Evolutionary conservation across 1,140 invertebrate genomes (phyloP).

Genomic region (Neotoxoptera formosana): DNA sequence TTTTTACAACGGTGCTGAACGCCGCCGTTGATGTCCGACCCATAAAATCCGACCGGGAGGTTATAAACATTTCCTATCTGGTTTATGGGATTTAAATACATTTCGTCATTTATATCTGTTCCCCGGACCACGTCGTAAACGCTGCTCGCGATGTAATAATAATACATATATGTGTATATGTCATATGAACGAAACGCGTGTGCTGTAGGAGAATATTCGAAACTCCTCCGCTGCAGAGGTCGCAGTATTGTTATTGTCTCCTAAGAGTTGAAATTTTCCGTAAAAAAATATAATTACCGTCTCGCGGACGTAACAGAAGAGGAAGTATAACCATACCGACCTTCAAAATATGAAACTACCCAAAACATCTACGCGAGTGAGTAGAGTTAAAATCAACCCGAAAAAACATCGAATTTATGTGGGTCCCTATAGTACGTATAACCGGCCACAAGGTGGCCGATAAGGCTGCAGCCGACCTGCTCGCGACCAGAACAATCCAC

Average conservation of each 20-base stretch:
- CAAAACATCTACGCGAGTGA: too few species aligned
- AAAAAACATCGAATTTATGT: too few species aligned
- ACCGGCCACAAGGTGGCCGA: too few species aligned
- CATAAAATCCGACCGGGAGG: constrained; percentile 35
- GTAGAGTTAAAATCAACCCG: too few species aligned
- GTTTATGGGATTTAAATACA: constrained; percentile 51
- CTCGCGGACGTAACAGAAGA: background rate
- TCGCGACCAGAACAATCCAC: too few species aligned
- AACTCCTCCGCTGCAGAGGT: background rate
- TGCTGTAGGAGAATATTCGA: background rate
- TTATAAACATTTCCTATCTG: constrained; percentile 16
- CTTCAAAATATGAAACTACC: too few species aligned
- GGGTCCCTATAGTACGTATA: too few species aligned
- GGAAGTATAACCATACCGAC: too few species aligned
- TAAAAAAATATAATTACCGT: background rate
- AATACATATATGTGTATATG: background rate
- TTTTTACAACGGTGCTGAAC: constrained; percentile 32
- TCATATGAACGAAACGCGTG: too few species aligned
- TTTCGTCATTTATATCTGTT: constrained; percentile 41
- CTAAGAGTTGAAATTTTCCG: background rate
- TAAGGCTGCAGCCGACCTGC: too few species aligned
- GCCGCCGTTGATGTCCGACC: constrained; percentile 15
- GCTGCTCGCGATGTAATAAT: background rate
- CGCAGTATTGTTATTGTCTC: background rate
- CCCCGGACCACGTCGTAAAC: constrained; percentile 24